These are phyloP conservation scores for Danio choprae DNA, from an alignment of 2,797 vertebrate genomes.

Conservation along the genomic window DNA sequence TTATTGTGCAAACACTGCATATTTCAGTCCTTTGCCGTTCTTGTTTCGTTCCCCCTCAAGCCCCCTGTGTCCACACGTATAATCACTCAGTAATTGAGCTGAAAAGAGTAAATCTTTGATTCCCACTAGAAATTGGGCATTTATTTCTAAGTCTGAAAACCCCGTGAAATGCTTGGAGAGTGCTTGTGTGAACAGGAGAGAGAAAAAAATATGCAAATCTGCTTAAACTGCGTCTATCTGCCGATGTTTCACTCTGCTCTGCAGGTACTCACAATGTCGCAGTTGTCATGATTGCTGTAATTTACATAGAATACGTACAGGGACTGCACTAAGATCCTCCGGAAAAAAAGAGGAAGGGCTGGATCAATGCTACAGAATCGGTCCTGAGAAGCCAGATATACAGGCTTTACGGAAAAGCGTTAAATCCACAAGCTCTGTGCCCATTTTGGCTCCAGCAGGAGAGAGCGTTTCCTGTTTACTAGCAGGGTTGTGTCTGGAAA, in stretches of 20 bases:
- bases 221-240: slow-evolving; percentile 63
- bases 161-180: slow-evolving; percentile 58
- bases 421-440: slow-evolving; percentile 51
- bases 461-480: slow-evolving; percentile 42
- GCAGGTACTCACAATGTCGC: slow-evolving; percentile 60
- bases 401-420: slow-evolving; percentile 44
- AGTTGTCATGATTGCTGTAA: slow-evolving; percentile 64
- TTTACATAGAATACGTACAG: slow-evolving; percentile 63
- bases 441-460: slow-evolving; percentile 63
- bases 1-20: slow-evolving; percentile 59
- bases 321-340: slow-evolving; percentile 55
- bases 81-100: slow-evolving; percentile 74
- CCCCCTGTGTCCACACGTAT: slow-evolving; percentile 69
- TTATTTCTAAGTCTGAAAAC: slow-evolving; percentile 62
- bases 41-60: slow-evolving; percentile 65
- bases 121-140: slow-evolving; percentile 69
- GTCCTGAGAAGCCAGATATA: slow-evolving; percentile 52
- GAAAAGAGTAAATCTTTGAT: slow-evolving; percentile 69
- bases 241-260: slow-evolving; percentile 50
- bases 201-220: slow-evolving; percentile 64
- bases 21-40: slow-evolving; percentile 56
- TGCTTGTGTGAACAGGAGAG: slow-evolving; percentile 45
- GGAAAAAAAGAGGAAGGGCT: slow-evolving; percentile 40
- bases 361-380: slow-evolving; percentile 50
- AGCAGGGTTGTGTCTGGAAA: slow-evolving; percentile 43